A percentile compares a stretch with the other conserved stretches of the same genome.
These are phyloP conservation scores for Rhea americana DNA, from an alignment of 2,113 vertebrate species.

Conservation along the genomic window DNA sequence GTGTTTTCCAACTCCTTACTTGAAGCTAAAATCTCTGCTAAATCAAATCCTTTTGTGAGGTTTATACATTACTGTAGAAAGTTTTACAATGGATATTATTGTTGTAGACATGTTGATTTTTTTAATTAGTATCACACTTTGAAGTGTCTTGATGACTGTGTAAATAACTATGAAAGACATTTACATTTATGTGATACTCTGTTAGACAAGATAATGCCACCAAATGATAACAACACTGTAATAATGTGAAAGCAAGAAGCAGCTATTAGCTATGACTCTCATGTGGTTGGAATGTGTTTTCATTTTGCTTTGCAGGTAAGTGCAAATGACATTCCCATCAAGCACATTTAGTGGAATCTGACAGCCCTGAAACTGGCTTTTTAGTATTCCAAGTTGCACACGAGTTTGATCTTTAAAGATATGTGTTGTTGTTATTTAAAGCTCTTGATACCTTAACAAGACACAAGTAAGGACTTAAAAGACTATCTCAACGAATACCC, in stretches of 20 bases:
- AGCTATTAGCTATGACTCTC: neutral
- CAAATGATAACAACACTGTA: neutral
- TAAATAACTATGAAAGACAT: conserved; percentile 3
- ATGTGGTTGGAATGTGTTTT: neutral
- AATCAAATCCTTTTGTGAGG: neutral
- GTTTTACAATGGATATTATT: conserved; percentile 17
- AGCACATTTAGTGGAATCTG: neutral
- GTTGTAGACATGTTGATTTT: neutral
- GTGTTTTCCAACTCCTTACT: neutral
- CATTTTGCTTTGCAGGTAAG: neutral
- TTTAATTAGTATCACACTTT: neutral
- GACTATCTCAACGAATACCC: neutral
- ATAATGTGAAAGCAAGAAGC: neutral
- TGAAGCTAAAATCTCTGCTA: neutral
- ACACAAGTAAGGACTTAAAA: neutral
- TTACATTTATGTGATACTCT: neutral
- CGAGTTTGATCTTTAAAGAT: neutral
- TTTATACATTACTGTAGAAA: neutral
- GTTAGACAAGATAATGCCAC: neutral
- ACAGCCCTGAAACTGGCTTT: neutral
- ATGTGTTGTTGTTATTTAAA: neutral
- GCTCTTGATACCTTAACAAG: neutral
- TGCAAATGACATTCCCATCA: neutral
- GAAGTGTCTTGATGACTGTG: neutral
- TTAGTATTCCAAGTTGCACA: neutral